These are phyloP conservation scores for Drosophila algonquin DNA, from an alignment of 2,888 invertebrate genomes.

Conservation along the genomic window DNA sequence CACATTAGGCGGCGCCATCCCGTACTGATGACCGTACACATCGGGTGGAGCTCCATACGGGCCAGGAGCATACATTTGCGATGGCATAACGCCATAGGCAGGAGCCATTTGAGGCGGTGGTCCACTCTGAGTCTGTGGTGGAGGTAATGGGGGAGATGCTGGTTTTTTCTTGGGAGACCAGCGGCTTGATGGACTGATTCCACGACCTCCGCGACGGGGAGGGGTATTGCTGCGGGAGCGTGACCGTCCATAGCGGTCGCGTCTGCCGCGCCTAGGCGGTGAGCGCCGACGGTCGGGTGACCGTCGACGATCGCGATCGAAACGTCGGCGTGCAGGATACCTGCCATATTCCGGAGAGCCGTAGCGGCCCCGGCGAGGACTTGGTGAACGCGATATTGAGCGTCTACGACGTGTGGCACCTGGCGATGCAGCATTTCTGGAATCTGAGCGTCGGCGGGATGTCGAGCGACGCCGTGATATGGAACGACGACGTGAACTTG, in stretches of 20 bases:
- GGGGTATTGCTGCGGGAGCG: conserved; percentile 77
- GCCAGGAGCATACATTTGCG: conserved; percentile 74
- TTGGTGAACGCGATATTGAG: conserved; percentile 80
- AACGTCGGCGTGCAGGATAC: conserved; percentile 71
- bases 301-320: conserved; percentile 64
- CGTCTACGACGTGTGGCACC: conserved; percentile 77
- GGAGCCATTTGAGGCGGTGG: conserved; percentile 50
- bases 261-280: conserved; percentile 67
- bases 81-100: conserved; percentile 71
- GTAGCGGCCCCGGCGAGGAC: conserved; percentile 75
- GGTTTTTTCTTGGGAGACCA: conserved; percentile 82
- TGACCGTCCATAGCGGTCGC: conserved; percentile 69
- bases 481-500: conserved; percentile 62
- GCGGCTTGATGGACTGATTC: conserved; percentile 57
- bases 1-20: conserved; percentile 68
- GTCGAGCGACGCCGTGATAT: conserved; percentile 50
- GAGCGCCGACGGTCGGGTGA: conserved; percentile 77
- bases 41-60: conserved; percentile 67
- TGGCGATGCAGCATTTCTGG: conserved; percentile 67
- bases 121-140: conserved; percentile 51
- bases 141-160: conserved; percentile 71
- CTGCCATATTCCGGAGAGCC: conserved; percentile 80
- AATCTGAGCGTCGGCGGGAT: conserved; percentile 73
- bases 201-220: conserved; percentile 68
- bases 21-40: conserved; percentile 73